Base-by-base conservation (phyloP, 2,113 vertebrate genomes). In the Forbesichthys agassizii region DNA sequence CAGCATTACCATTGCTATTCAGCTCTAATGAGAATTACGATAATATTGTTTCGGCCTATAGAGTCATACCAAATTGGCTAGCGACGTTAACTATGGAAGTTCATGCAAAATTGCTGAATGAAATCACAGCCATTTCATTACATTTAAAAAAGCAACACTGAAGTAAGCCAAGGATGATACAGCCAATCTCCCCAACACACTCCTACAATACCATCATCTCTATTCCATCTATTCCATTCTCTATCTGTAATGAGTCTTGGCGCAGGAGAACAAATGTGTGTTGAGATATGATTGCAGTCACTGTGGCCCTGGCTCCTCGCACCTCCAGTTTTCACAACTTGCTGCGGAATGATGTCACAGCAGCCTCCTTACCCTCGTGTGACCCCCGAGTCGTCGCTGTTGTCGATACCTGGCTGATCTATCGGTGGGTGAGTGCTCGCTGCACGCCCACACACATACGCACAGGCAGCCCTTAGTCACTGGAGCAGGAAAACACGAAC, bases 1-100 rank as follows among this genome's bases (percentile, higher is more conserved):
- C 90, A 88, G 68, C 60, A 88, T 90, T 89, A 87, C 79, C 88
- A 83, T 88, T 74, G 36, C 66, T 61, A 76, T 68, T 77, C 72
- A 77, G 77, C 68, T 65, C 56, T 81, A 84, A 88, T 71, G 33
- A 83, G 75, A 84, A 77, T 90, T 88, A 88, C 85, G 78, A 67
- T 81, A 89, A 88, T 88, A 69, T 12, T 33, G 67, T 66, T 77
- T 53, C 57, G 77, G 52, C 79, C 80, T 75, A 73, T 63, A 68
- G 83, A 68, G 55, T 61, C 7, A 10, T 61, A 75, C 67, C 51
- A 61, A 74, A 77, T 27, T 27, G 70, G 55, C 70, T 66, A 20
- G 62, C 79, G 71, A 86, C 69, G 57, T 36, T 57, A 7, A 48
- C 66, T 27, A 75, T 65, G 27, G 59, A 68, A 63, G 61, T 58